These are phyloP conservation scores for Callorhinus ursinus DNA, from an alignment of 2,113 vertebrate species.

Conservation along the genomic window DNA sequence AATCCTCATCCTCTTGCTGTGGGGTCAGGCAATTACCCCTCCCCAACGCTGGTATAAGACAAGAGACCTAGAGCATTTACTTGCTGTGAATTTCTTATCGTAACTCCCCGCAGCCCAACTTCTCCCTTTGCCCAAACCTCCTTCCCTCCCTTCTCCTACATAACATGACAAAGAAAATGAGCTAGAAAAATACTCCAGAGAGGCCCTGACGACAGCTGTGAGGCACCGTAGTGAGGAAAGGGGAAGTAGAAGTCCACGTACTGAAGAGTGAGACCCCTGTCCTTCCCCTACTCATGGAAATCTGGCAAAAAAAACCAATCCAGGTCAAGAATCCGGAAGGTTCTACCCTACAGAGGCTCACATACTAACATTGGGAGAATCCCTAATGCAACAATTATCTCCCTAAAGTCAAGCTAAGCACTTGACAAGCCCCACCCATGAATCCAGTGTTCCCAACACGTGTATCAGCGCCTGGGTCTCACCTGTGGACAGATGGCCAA, in stretches of 20 bases:
- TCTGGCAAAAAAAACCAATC: not conserved
- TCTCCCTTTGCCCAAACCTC: not conserved
- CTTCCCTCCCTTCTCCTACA: not conserved
- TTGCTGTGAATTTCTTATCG: not conserved
- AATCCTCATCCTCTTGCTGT: not conserved
- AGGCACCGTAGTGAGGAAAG: not conserved
- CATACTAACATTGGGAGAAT: not conserved
- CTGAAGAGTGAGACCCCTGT: not conserved
- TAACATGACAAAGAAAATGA: not conserved
- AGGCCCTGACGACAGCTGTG: not conserved
- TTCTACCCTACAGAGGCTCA: not conserved
- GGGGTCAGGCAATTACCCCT: not conserved
- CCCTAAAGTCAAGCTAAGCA: not conserved
- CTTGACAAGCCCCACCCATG: not conserved
- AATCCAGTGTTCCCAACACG: not conserved
- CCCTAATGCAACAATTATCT: not conserved
- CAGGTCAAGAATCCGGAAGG: not conserved
- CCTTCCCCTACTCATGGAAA: not conserved
- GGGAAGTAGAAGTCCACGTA: not conserved
- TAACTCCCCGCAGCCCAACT: not conserved
- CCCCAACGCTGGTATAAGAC: not conserved
- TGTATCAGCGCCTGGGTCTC: not conserved
- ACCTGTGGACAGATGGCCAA: not conserved
- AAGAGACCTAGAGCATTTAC: not conserved
- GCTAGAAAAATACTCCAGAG: not conserved